Percentiles rank a stretch among this genome's conserved stretches.
Evolutionary conservation across 2,113 vertebrate genomes (phyloP).

Genomic region (Emydocephalus ijimae): DNA sequence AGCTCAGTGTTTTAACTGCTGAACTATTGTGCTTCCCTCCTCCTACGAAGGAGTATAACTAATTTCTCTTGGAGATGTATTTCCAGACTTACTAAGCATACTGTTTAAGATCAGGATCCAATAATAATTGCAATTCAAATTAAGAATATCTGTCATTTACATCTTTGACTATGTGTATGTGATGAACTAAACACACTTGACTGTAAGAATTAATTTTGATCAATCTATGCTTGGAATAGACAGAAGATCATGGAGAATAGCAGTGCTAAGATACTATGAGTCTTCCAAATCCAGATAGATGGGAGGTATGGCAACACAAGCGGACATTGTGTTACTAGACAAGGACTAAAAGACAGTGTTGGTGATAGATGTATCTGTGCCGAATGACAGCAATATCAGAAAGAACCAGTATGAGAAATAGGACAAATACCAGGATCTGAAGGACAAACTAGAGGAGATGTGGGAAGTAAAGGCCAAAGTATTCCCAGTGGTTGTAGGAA

Average conservation of each 20-base stretch:
- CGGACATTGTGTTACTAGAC: not conserved
- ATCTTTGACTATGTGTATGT: not conserved
- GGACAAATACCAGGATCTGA: not conserved
- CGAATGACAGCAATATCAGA: not conserved
- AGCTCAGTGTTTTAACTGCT: not conserved
- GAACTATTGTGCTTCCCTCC: not conserved
- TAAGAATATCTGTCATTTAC: not conserved
- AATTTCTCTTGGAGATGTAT: not conserved
- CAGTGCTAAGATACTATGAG: not conserved
- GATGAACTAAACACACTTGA: too few species aligned
- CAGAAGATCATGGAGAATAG: not conserved
- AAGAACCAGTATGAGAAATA: not conserved
- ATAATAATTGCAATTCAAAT: not conserved
- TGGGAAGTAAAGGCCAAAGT: not conserved
- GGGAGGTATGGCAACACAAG: not conserved
- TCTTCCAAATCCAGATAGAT: not conserved
- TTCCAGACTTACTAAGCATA: not conserved
- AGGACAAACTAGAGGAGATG: not conserved
- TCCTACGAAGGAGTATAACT: not conserved
- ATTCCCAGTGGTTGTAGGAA: not conserved
- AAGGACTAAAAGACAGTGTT: not conserved
- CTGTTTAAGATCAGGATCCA: not conserved
- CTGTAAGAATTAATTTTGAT: not conserved
- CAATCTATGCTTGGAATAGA: not conserved
- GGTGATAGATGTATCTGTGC: not conserved